Percentiles rank a stretch among this genome's conserved stretches.
Evolutionary conservation across 2,888 invertebrate species (phyloP).

Genomic region (Scaptomyza tumidula): DNA sequence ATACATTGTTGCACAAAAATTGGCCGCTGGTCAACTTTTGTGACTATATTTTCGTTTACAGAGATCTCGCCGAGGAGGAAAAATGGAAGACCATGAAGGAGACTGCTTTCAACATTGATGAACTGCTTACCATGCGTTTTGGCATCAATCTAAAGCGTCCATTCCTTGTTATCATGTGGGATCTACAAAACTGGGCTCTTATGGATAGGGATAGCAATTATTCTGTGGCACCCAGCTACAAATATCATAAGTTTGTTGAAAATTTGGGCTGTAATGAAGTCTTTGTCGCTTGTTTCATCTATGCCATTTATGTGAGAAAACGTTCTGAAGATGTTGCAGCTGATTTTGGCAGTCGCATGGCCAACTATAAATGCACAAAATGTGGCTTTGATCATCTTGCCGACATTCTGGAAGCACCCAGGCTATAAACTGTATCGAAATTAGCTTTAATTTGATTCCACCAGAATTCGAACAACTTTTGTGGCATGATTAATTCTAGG

Average conservation of each 20-base stretch:
- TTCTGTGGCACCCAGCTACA: constrained; percentile 85
- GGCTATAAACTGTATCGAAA: constrained; percentile 8
- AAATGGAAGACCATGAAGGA: constrained; percentile 86
- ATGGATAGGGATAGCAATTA: constrained; percentile 80
- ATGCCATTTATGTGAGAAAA: constrained; percentile 84
- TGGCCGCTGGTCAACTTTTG: constrained; percentile 72
- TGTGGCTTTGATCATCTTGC: constrained; percentile 84
- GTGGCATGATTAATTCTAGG: constrained; percentile 64
- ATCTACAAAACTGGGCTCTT: constrained; percentile 17
- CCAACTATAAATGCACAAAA: constrained; percentile 87
- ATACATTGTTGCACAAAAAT: constrained; percentile 85
- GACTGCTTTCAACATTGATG: constrained; percentile 84
- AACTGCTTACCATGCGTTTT: constrained; percentile 67
- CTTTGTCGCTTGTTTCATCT: constrained; percentile 87
- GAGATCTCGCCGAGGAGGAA: constrained; percentile 86
- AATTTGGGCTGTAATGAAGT: constrained; percentile 89
- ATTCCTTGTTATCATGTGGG: constrained; percentile 86
- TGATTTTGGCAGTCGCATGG: constrained; percentile 86
- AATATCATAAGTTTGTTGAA: constrained; percentile 86
- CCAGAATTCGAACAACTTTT: no score
- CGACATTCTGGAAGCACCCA: constrained; percentile 21
- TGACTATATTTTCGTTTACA: constrained; percentile 88
- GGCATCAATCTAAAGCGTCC: constrained; percentile 69
- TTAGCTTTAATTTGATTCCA: constrained; percentile 30
- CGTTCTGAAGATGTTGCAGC: constrained; percentile 85